Evolutionary conservation across 2,113 vertebrate species (phyloP).

Genomic region (Coreoperca whiteheadi): DNA sequence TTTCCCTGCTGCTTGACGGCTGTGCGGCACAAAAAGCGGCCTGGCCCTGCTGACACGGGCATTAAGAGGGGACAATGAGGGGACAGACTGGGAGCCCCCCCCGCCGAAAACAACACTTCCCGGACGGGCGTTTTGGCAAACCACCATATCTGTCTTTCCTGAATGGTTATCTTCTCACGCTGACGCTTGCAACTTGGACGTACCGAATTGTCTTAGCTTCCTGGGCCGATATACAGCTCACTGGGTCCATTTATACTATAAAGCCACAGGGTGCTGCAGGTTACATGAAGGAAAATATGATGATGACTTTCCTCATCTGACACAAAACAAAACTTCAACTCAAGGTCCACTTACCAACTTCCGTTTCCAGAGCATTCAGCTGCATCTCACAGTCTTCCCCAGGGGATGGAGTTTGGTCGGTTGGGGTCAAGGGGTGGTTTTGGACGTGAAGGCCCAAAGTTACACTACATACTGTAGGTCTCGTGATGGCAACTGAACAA

Average conservation of each 20-base stretch:
- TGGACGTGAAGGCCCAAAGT: too few relatives aligned
- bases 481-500: too few relatives aligned
- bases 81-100: slow-evolving; percentile 53
- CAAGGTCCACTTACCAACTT: background rate
- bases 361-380: background rate
- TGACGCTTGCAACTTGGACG: background rate
- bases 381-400: background rate
- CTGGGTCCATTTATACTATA: background rate
- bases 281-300: background rate
- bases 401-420: too few relatives aligned
- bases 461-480: too few relatives aligned
- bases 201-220: background rate
- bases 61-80: slow-evolving; percentile 66
- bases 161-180: background rate
- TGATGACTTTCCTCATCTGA: background rate
- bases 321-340: background rate
- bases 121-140: slow-evolving; percentile 8
- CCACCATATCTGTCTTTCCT: background rate
- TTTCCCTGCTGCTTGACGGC: slow-evolving; percentile 54
- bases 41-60: slow-evolving; percentile 63
- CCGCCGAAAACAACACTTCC: slow-evolving; percentile 52
- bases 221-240: background rate
- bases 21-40: slow-evolving; percentile 54
- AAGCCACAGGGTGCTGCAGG: background rate
- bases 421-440: too few relatives aligned